Percentiles rank a stretch among this genome's conserved stretches.
Conservation (phyloP, 2,888 invertebrate species). For the Apamea crenata region DNA sequence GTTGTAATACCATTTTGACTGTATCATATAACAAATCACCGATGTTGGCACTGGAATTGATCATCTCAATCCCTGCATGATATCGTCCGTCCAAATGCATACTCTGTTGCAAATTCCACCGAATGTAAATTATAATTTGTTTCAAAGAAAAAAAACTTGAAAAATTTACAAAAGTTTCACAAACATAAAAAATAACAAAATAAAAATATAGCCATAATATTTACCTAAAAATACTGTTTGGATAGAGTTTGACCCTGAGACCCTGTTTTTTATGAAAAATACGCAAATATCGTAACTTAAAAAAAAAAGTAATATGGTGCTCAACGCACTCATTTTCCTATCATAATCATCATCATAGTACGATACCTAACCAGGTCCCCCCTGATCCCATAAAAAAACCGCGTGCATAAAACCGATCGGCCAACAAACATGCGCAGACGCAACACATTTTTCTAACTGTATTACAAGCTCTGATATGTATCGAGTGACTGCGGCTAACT, state of each 20-base stretch:
- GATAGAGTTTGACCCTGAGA: no score
- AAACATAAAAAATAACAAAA: no score
- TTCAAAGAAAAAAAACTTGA: background rate
- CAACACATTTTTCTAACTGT: constrained; percentile 68
- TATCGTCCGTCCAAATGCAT: background rate
- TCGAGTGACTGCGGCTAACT: constrained; percentile 58
- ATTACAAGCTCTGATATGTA: constrained; percentile 60
- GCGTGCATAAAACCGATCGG: constrained; percentile 23
- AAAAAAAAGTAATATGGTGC: background rate
- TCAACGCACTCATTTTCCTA: background rate
- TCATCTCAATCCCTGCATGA: constrained; percentile 11
- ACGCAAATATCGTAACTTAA: background rate
- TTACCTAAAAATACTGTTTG: no score
- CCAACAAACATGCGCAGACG: constrained; percentile 29
- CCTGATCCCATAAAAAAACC: background rate
- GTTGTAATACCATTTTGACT: background rate
- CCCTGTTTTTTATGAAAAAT: background rate
- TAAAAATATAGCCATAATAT: background rate
- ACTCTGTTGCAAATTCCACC: background rate
- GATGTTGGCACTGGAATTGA: constrained; percentile 20
- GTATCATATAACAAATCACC: constrained; percentile 1
- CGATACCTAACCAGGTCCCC: background rate
- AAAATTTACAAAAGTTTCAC: no score
- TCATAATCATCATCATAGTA: background rate
- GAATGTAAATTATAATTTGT: background rate